Conservation (phyloP, 2,888 invertebrate species). For the Tiphia femorata region DNA sequence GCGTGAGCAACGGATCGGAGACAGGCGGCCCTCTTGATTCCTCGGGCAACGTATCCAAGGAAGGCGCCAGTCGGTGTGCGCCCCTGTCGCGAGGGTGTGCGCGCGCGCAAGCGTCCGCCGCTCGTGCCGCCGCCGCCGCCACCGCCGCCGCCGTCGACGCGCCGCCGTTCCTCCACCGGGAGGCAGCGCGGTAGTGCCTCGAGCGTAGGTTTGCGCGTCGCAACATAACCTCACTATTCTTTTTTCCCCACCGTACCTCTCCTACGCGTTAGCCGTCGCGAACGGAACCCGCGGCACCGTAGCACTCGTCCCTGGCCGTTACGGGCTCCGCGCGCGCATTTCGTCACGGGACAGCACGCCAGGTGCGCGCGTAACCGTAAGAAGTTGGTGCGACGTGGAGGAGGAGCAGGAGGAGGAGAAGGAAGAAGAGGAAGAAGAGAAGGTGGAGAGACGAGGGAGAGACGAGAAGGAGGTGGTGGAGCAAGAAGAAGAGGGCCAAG, state of each 20-base stretch:
- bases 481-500: neutral
- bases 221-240: constrained; percentile 5
- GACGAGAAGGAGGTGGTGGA: neutral
- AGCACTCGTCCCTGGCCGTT: too few relatives aligned
- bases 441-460: neutral
- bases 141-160: constrained; percentile 8
- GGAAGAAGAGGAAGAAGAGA: neutral
- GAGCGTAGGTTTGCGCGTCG: neutral
- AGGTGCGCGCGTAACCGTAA: neutral
- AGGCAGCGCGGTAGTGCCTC: neutral
- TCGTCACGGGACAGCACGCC: too few relatives aligned
- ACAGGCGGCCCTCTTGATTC: too few relatives aligned
- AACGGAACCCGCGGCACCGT: too few relatives aligned
- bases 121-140: neutral
- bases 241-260: too few relatives aligned
- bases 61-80: neutral
- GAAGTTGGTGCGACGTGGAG: neutral
- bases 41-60: neutral
- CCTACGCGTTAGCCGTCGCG: too few relatives aligned
- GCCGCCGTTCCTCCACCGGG: neutral
- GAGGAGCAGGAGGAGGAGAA: constrained; percentile 2
- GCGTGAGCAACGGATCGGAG: neutral
- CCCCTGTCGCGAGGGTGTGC: constrained; percentile 19
- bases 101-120: constrained; percentile 14
- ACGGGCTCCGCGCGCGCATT: too few relatives aligned